Percentiles rank a stretch among this genome's conserved stretches.
Evolutionary conservation across 92 coral and sea anemone species (phyloP).

Genomic region (Umimayanthus chanpuru): DNA sequence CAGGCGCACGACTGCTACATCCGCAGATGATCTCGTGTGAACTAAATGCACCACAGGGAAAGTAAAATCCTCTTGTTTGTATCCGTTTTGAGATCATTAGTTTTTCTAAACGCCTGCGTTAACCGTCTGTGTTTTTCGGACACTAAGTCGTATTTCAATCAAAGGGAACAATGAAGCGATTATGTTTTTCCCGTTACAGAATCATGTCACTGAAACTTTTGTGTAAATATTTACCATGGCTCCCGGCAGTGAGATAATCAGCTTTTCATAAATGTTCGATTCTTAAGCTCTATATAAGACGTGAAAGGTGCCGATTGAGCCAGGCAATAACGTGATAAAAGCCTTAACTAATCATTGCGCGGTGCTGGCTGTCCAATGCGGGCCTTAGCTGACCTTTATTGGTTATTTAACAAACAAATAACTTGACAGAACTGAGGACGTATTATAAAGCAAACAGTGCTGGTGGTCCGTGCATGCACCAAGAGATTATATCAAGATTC

Average conservation of each 20-base stretch:
- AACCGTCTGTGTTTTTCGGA: constrained; percentile 26
- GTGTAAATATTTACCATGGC: constrained; percentile 42
- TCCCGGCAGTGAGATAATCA: constrained; percentile 28
- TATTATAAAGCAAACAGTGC: constrained; percentile 81
- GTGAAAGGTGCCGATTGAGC: constrained; percentile 42
- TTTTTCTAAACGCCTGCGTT: constrained; percentile 14
- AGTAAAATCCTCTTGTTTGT: constrained; percentile 11
- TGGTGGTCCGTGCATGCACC: constrained; percentile 79
- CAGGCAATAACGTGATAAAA: constrained; percentile 39
- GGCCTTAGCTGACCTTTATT: constrained; percentile 70
- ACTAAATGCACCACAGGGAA: constrained; percentile 15
- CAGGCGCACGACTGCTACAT: constrained; percentile 5
- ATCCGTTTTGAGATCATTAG: neutral
- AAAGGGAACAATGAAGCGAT: constrained; percentile 39
- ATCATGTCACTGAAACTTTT: constrained; percentile 24
- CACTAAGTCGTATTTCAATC: constrained; percentile 12
- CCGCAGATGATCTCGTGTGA: constrained; percentile 20
- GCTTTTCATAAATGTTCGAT: constrained; percentile 33
- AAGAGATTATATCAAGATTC: constrained; percentile 27
- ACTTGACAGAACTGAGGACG: constrained; percentile 82
- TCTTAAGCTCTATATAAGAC: too few species aligned
- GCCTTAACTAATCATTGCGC: constrained; percentile 36
- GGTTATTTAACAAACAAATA: constrained; percentile 91
- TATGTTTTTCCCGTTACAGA: constrained; percentile 32
- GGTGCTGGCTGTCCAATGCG: constrained; percentile 51